Base-by-base conservation (phyloP, 1,140 invertebrate genomes). In the Belonocnema kinseyi region DNA sequence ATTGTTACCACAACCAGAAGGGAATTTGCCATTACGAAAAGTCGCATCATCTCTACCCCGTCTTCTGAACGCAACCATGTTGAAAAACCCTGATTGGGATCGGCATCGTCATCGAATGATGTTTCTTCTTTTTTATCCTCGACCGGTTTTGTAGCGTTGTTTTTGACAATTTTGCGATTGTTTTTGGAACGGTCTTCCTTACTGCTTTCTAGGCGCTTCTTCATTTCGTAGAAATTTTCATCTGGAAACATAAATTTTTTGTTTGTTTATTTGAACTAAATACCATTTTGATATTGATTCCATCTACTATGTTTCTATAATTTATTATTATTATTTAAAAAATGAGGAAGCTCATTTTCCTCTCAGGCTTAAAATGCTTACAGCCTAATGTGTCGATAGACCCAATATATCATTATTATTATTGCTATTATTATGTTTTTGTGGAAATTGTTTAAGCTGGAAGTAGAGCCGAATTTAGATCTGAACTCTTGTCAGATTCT, bases 1-100 rank as follows among this genome's bases (percentile, higher is more conserved):
- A 94, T 91, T 5, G 93, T 92, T 8, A 94, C 74, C 56, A 94
- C 92, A 4, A 93, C 88, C 17, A 93, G 79, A 8, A 94, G 50
- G 13, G 92, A 92, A 88, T 94, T 94, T 21, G 91, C 90, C 14
- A 94, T 85, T 17, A 94, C 93, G 80, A 94, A 94, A 3, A 93
- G 82, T 77, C 91, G 90, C 91, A 94, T 92, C 85, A 92, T 93
- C 83, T 93, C 93, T 19, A 93, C 79, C 33, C 93, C 93, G 26
- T 92, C 88, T 74, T 88, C 89, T 6, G 93, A 93, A 77, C 88
- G 87, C 8, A 94, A 81, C 93, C 93, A 94, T n/a, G 88, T 87
- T 16, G 90, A 86, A 75, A 94, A 94, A 14, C 92, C 92, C 77
- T 93, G 87, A 83, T 92, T 91, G 0, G 90, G 76, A 13, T 73